Evolutionary conservation across 2,888 invertebrate species (phyloP), one percentile per base, ranked within the genome.

Genomic region (Chalcis sispes): DNA sequence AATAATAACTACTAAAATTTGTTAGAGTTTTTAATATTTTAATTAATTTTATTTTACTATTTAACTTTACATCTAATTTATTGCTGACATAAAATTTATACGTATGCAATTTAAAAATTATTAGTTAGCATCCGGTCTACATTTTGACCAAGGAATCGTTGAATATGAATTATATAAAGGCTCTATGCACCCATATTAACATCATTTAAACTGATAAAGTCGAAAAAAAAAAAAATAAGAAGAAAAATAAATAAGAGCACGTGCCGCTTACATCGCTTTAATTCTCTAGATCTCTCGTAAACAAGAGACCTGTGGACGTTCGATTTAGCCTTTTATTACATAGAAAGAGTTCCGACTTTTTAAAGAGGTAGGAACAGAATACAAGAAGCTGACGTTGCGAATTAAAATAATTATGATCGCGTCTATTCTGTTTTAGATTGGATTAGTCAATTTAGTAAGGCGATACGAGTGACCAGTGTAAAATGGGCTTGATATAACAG

Each of bases 361-460:
- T n/a, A n/a, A n/a, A n/a, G n/a, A n/a, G n/a, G n/a, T n/a, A n/a
- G 15, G 15, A 15, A 2, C 36, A 36, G 36, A n/a, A n/a, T n/a
- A n/a, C n/a, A n/a, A n/a, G n/a, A n/a, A n/a, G 4, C 10, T 36
- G 5, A 36, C 10, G 36, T 42, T 13, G 2, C 7, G 8, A 42
- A 7, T 13, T 15, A 42, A 13, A 42, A 2, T 8, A 36, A 36
- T 15, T 13, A 42, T 8, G 15, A 42, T 42, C 7, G 15, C 15
- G 15, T 32, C 3, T 32, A 32, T 3, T 32, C 8, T 23, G 20
- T 27, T 64, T 64, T 1, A 42, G 65, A 42, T 46, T 50, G 18
- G 56, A 65, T 72, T 65, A 72, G 36, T 65, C 48, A 56, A 48
- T 65, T 32, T 10, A 36, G 65, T 50, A 58, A 58, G 58, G n/a